phyloP scores from a whole-genome alignment of 2,797 vertebrate genomes.

The Mormyrops boulengeri region DNA sequence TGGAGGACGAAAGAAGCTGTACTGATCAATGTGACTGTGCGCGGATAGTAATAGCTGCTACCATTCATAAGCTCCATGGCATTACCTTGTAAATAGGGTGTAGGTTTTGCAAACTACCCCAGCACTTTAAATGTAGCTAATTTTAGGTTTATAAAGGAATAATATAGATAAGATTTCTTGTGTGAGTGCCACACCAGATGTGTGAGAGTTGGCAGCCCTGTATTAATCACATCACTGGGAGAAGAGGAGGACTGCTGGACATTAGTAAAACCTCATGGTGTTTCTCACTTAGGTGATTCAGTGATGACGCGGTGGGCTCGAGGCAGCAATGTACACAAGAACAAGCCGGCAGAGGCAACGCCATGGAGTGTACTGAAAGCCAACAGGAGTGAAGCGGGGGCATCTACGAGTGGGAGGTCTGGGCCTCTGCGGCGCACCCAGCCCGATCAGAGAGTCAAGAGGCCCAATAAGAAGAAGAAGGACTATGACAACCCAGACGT shows the following conservation, averaged over 20 bases:
- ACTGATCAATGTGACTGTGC: background rate
- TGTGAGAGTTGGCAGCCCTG: background rate
- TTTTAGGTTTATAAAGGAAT: background rate
- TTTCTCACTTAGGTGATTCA: background rate
- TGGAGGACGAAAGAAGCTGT: background rate
- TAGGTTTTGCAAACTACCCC: background rate
- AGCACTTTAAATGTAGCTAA: background rate
- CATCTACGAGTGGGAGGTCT: background rate
- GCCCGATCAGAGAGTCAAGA: conserved; percentile 43
- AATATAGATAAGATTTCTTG: background rate
- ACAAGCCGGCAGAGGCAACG: conserved; percentile 68
- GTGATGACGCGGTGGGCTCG: conserved; percentile 85
- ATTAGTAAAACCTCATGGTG: background rate
- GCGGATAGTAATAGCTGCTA: background rate
- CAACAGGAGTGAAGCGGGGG: background rate
- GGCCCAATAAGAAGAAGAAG: conserved; percentile 64
- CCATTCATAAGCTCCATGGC: background rate
- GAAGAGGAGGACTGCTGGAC: background rate
- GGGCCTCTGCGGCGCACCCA: conserved; percentile 41
- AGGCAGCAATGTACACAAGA: conserved; percentile 60
- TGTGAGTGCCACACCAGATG: background rate
- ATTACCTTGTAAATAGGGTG: background rate
- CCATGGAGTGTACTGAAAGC: conserved; percentile 74
- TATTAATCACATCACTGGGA: background rate
- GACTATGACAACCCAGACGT: conserved; percentile 73